phyloP scores from a whole-genome alignment of 2,888 invertebrate genomes.

The Caenorhabditis becei region DNA sequence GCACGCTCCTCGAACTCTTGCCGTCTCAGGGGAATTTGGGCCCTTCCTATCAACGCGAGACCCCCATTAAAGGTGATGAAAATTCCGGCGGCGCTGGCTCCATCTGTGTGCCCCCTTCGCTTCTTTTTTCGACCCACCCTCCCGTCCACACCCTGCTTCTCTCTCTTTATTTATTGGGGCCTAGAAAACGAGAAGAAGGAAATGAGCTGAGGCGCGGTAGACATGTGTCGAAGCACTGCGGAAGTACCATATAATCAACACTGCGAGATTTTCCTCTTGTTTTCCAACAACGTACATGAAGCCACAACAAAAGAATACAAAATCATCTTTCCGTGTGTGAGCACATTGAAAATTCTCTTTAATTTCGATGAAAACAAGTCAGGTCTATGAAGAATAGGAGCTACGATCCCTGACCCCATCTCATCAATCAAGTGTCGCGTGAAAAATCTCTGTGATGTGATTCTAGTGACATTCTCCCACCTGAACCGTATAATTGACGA shows the following conservation, averaged over 20 bases:
- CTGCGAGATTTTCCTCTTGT: constrained; percentile 30
- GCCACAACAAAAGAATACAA: constrained; percentile 48
- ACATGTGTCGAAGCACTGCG: constrained; percentile 53
- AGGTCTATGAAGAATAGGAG: background rate
- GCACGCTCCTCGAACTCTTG: constrained; percentile 56
- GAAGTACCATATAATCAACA: constrained; percentile 59
- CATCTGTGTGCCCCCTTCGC: background rate
- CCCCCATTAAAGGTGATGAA: constrained; percentile 65
- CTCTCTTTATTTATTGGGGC: constrained; percentile 43
- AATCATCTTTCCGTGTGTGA: constrained; percentile 24
- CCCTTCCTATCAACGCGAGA: constrained; percentile 34
- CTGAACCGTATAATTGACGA: constrained; percentile 63
- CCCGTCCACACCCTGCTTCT: constrained; percentile 30
- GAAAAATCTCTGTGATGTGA: constrained; percentile 6
- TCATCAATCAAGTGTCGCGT: constrained; percentile 47
- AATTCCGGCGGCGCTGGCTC: constrained; percentile 41
- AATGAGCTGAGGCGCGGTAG: constrained; percentile 52
- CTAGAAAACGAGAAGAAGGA: constrained; percentile 45
- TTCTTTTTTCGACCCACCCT: constrained; percentile 24
- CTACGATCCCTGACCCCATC: background rate
- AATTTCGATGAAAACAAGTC: constrained; percentile 21
- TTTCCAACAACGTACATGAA: constrained; percentile 37
- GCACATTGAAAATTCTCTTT: constrained; percentile 36
- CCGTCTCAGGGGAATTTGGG: constrained; percentile 39
- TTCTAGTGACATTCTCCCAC: constrained; percentile 42